These are phyloP conservation scores for Opisthocomus hoazin DNA, from an alignment of 2,113 vertebrate genomes.

Conservation along the genomic window DNA sequence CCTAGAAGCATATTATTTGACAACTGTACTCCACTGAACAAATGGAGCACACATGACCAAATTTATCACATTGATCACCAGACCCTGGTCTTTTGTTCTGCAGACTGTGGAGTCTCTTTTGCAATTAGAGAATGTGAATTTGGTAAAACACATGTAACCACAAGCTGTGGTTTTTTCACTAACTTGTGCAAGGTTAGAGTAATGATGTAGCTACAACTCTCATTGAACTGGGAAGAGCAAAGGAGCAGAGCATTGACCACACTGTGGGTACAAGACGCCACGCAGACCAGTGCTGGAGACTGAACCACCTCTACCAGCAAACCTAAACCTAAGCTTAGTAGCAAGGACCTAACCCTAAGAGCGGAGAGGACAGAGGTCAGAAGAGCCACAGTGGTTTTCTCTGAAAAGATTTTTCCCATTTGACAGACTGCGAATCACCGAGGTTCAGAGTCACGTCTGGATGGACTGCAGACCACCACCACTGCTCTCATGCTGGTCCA, in stretches of 20 bases:
- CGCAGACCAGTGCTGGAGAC: neutral
- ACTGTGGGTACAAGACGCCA: neutral
- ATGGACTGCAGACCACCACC: neutral
- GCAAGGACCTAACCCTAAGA: neutral
- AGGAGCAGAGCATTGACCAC: neutral
- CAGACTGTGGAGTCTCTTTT: neutral
- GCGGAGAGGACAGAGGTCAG: neutral
- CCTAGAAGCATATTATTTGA: constrained; percentile 62
- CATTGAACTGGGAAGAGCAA: neutral
- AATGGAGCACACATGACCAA: constrained; percentile 48
- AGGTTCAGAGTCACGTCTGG: neutral
- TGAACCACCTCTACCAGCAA: neutral
- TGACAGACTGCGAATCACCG: neutral
- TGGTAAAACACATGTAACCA: neutral
- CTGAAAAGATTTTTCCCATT: neutral
- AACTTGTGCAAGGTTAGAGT: neutral
- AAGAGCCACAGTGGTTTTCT: neutral
- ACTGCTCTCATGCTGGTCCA: neutral
- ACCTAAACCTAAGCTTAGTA: neutral
- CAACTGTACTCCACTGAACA: constrained; percentile 34
- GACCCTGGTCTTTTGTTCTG: constrained; percentile 26
- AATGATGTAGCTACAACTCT: neutral
- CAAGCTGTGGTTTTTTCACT: neutral
- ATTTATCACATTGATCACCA: constrained; percentile 9
- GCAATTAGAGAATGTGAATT: neutral